Conservation (phyloP, 2,888 invertebrate species). For the Drosophila infuscata region DNA sequence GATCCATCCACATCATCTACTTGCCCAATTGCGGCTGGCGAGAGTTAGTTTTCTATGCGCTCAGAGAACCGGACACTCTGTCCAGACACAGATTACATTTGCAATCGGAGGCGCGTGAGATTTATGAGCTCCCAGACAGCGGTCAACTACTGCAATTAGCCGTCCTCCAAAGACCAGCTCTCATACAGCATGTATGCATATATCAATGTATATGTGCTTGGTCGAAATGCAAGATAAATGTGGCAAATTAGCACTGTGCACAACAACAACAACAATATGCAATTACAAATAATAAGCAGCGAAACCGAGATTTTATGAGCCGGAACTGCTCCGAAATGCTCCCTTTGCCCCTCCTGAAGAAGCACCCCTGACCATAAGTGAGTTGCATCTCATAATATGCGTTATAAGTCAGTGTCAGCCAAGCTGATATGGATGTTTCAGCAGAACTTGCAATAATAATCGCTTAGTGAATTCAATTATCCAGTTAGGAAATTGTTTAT, state of each 20-base stretch:
- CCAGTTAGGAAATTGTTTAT: neutral
- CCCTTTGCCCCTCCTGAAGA: neutral
- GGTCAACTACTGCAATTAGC: constrained; percentile 59
- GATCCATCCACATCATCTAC: constrained; percentile 18
- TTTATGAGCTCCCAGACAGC: constrained; percentile 59
- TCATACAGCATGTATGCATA: constrained; percentile 38
- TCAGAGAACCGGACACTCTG: constrained; percentile 54
- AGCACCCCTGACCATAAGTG: neutral
- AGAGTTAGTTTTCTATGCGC: constrained; percentile 60
- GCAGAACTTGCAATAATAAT: neutral
- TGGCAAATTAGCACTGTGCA: constrained; percentile 58
- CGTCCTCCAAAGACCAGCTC: constrained; percentile 22
- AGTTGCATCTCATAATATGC: neutral
- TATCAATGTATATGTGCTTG: neutral
- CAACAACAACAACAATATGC: constrained; percentile 12
- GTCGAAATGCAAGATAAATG: constrained; percentile 59
- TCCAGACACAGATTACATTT: constrained; percentile 15
- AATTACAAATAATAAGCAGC: constrained; percentile 8
- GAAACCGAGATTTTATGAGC: constrained; percentile 18
- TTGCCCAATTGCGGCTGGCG: constrained; percentile 50
- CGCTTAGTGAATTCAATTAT: neutral
- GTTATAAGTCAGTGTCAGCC: neutral
- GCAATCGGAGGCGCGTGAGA: constrained; percentile 74
- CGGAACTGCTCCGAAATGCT: constrained; percentile 41
- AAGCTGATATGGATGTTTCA: neutral